phyloP scores from a whole-genome alignment of 2,797 vertebrate species.

The Sebastes steindachneri region DNA sequence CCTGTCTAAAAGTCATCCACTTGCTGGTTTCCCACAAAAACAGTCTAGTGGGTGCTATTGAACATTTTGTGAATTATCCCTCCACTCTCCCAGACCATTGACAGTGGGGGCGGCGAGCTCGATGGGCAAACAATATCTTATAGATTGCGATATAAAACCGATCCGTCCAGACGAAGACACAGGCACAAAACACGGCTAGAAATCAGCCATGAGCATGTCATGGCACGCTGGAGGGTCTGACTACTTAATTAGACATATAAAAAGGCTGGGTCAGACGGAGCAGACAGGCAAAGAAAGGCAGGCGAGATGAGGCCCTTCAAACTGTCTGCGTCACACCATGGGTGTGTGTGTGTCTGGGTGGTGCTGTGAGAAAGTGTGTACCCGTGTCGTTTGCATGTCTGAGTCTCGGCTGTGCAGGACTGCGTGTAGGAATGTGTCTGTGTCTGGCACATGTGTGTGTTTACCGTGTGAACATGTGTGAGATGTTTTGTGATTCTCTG shows the following conservation, averaged over 20 bases:
- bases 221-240: slow-evolving; percentile 80
- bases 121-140: slow-evolving; percentile 72
- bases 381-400: slow-evolving; percentile 70
- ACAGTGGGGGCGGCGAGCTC: slow-evolving; percentile 44
- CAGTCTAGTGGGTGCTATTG: slow-evolving; percentile 46
- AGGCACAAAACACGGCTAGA: slow-evolving; percentile 76
- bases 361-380: slow-evolving; percentile 68
- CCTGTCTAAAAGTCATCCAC: slow-evolving; percentile 59
- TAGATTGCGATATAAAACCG: slow-evolving; percentile 68
- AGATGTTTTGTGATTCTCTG: not conserved
- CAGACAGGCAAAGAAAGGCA: slow-evolving; percentile 82
- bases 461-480: slow-evolving; percentile 4
- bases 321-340: slow-evolving; percentile 76
- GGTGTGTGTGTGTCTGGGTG: slow-evolving; percentile 56
- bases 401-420: slow-evolving; percentile 41
- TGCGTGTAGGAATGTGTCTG: slow-evolving; percentile 57
- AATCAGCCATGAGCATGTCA: slow-evolving; percentile 80
- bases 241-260: slow-evolving; percentile 83
- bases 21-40: slow-evolving; percentile 64
- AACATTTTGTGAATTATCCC: slow-evolving; percentile 59
- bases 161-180: slow-evolving; percentile 68
- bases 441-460: slow-evolving; percentile 20
- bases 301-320: slow-evolving; percentile 81
- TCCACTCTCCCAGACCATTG: slow-evolving; percentile 53
- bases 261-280: slow-evolving; percentile 77